Evolutionary conservation across 2,113 vertebrate genomes (phyloP), one percentile per base, ranked within the genome.

Genomic region (Penelope pileata): DNA sequence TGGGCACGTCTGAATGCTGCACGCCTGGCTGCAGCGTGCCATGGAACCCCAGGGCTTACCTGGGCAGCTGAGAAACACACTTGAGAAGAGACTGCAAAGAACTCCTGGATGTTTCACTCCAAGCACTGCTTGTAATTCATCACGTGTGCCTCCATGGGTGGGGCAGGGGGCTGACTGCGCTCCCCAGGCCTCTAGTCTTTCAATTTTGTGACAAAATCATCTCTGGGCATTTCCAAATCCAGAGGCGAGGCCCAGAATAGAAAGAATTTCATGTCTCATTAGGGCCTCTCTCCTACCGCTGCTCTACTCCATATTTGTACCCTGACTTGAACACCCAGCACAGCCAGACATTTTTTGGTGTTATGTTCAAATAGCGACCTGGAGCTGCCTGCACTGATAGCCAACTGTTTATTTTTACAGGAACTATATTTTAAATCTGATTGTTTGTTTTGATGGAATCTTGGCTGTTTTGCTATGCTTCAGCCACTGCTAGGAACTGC

Each of bases 1-100:
- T 32, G 54, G 40, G 59, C 38, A 38, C 0, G 1, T 50, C 12
- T 2, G 2, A n/a, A 26, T 0, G 2, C 18, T n/a, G n/a, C 51
- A 40, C 34, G 56, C 12, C 56, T 43, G 15, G 0, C 23, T 8
- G 4, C 10, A 14, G 24, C 6, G 2, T n/a, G 36, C 32, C 36
- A 74, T 56, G 34, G 36, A 62, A 40, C 1, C 1, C 19, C 50
- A n/a, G 7, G 0, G 0, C 17, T 34, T 43, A 27, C 21, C 53
- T 56, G 54, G 63, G 19, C 38, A 36, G 62, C 54, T 10, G 8
- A 47, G 69, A 54, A 59, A 50, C 59, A 76, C 21, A 38, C 0
- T 1, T 48, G 62, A 26, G n/a, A 56, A 54, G 34, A 70, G 16
- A 30, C 19, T 59, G 62, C 60, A 42, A 51, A 68, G 54, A 58